These are phyloP conservation scores for Xenops minutus DNA, from an alignment of 2,797 vertebrate genomes.

Conservation along the genomic window DNA sequence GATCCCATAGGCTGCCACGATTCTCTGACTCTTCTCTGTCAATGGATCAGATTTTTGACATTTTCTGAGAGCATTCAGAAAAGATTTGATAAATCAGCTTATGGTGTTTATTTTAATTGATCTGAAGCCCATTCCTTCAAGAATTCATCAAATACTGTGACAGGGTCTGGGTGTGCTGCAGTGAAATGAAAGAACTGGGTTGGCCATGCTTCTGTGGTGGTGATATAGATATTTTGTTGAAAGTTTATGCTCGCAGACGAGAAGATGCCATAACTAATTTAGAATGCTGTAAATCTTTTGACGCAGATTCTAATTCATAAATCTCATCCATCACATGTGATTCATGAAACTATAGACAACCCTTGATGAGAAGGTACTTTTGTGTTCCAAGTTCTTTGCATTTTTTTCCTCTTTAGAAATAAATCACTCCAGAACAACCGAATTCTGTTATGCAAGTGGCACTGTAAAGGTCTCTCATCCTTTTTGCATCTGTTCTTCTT, in stretches of 20 bases:
- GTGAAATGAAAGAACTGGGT: slow-evolving; percentile 70
- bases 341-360: slow-evolving; percentile 81
- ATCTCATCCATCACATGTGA: slow-evolving; percentile 80
- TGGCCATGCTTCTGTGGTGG: slow-evolving; percentile 70
- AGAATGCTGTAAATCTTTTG: slow-evolving; percentile 78
- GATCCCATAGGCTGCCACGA: slow-evolving; percentile 87
- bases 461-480: slow-evolving; percentile 38
- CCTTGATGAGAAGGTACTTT: slow-evolving; percentile 80
- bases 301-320: slow-evolving; percentile 80
- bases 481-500: slow-evolving; percentile 59
- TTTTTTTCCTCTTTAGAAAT: slow-evolving; percentile 74
- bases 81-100: slow-evolving; percentile 87
- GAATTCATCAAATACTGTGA: slow-evolving; percentile 82
- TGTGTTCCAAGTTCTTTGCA: slow-evolving; percentile 76
- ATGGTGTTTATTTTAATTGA: slow-evolving; percentile 88
- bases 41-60: slow-evolving; percentile 86
- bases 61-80: slow-evolving; percentile 84
- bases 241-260: slow-evolving; percentile 74
- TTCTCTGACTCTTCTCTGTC: slow-evolving; percentile 84
- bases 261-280: slow-evolving; percentile 82
- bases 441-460: slow-evolving; percentile 70
- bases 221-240: slow-evolving; percentile 80
- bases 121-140: slow-evolving; percentile 81
- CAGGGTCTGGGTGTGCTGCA: slow-evolving; percentile 72
- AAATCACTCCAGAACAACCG: slow-evolving; percentile 77